These are phyloP conservation scores for Lysandra bellargus DNA, from an alignment of 2,888 invertebrate genomes.

Conservation along the genomic window DNA sequence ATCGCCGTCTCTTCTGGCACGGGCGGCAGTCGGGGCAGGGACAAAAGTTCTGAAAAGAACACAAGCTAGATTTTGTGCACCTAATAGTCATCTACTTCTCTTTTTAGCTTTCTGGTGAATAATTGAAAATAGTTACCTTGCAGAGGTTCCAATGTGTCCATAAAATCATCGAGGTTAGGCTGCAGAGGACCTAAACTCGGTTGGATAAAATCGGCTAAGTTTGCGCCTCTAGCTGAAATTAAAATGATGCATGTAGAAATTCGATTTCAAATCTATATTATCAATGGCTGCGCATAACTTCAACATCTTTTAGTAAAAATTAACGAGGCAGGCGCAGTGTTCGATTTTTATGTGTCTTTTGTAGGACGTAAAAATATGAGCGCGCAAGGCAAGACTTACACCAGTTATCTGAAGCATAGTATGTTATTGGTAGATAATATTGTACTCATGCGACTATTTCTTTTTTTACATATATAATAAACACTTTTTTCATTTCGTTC, in stretches of 20 bases:
- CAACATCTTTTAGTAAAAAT: too few relatives aligned
- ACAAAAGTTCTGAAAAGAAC: slow-evolving; percentile 60
- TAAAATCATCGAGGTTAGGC: slow-evolving; percentile 97
- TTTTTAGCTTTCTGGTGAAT: background rate
- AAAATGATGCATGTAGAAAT: slow-evolving; percentile 40
- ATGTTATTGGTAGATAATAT: too few relatives aligned
- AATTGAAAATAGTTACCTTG: slow-evolving; percentile 81
- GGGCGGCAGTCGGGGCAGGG: slow-evolving; percentile 77
- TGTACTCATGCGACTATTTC: too few relatives aligned
- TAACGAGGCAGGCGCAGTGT: too few relatives aligned
- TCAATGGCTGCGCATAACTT: too few relatives aligned
- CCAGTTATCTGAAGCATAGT: background rate
- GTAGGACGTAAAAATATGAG: too few relatives aligned
- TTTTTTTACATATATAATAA: too few relatives aligned
- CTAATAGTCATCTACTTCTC: background rate
- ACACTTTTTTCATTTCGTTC: too few relatives aligned
- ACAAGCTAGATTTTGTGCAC: slow-evolving; percentile 8
- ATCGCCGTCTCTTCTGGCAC: slow-evolving; percentile 81
- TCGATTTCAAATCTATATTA: background rate
- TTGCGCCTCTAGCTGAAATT: slow-evolving; percentile 88
- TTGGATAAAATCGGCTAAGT: slow-evolving; percentile 97
- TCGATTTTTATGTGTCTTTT: too few relatives aligned
- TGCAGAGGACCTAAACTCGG: slow-evolving; percentile 98
- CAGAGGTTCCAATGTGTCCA: slow-evolving; percentile 93
- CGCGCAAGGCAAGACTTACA: too few relatives aligned